A percentile compares a stretch with the other conserved stretches of the same genome.
Evolutionary conservation across 2,888 invertebrate species (phyloP).

Genomic region (Apeira syringaria): DNA sequence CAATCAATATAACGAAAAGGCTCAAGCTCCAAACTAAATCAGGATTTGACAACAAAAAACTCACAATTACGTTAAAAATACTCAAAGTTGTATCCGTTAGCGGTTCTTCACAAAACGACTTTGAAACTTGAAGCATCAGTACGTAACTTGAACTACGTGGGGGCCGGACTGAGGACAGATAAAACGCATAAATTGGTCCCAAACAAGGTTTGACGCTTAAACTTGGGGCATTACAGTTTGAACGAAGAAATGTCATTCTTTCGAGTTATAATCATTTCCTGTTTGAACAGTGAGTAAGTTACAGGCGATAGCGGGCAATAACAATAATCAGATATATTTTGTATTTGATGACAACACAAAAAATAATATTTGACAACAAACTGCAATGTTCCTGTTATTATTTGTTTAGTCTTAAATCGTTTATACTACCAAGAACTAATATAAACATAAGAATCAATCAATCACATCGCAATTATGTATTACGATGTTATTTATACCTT

Average conservation of each 20-base stretch:
- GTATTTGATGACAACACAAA: no score
- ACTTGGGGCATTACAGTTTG: constrained; percentile 54
- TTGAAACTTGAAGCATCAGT: constrained; percentile 5
- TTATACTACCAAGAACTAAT: no score
- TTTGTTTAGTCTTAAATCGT: no score
- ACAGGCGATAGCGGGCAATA: constrained; percentile 14
- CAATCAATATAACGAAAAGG: no score
- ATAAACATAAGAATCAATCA: no score
- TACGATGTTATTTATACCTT: no score
- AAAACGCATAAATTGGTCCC: constrained; percentile 54
- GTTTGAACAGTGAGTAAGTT: constrained; percentile 23
- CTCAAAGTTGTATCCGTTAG: constrained; percentile 19
- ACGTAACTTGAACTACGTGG: constrained; percentile 7
- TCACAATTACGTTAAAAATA: not conserved
- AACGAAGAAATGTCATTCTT: constrained; percentile 44
- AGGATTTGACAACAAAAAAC: no score
- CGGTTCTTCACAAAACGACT: constrained; percentile 23
- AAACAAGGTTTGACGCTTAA: constrained; percentile 54
- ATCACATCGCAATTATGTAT: no score
- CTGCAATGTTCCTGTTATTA: no score
- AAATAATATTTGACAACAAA: no score
- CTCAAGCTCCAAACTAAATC: no score
- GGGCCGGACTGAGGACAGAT: constrained; percentile 41
- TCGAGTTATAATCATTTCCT: constrained; percentile 48
- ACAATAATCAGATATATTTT: no score